These are phyloP conservation scores for Eremobia ochroleuca DNA, from an alignment of 2,888 invertebrate species.

Conservation along the genomic window DNA sequence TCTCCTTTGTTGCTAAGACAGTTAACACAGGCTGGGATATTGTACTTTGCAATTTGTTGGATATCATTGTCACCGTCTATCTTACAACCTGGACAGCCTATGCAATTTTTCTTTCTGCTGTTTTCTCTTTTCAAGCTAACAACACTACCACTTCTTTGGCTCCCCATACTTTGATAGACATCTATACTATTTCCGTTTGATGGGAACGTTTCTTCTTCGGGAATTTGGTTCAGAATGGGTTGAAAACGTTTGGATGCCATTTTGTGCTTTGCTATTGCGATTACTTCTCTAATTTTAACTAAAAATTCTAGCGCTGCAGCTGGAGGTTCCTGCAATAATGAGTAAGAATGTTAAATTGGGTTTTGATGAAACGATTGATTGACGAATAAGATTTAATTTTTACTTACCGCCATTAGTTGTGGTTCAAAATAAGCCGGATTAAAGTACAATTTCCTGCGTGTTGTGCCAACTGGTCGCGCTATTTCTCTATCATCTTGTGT, in stretches of 20 bases:
- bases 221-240: slow-evolving; percentile 95
- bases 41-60: slow-evolving; percentile 85
- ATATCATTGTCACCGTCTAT: slow-evolving; percentile 77
- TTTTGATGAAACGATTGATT: background rate
- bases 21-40: slow-evolving; percentile 88
- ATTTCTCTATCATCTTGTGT: slow-evolving; percentile 94
- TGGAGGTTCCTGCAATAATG: slow-evolving; percentile 94
- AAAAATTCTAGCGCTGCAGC: slow-evolving; percentile 97
- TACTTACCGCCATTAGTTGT: slow-evolving; percentile 94
- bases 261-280: slow-evolving; percentile 96
- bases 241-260: slow-evolving; percentile 95
- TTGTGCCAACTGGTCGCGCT: slow-evolving; percentile 93
- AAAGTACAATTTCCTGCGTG: slow-evolving; percentile 95
- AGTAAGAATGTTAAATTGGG: slow-evolving; percentile 8
- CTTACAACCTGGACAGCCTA: slow-evolving; percentile 93
- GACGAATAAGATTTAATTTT: background rate
- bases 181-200: slow-evolving; percentile 89
- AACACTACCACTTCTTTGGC: slow-evolving; percentile 90
- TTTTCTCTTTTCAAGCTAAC: slow-evolving; percentile 92
- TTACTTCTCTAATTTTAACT: slow-evolving; percentile 97
- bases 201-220: slow-evolving; percentile 93
- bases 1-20: slow-evolving; percentile 92
- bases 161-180: slow-evolving; percentile 86
- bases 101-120: slow-evolving; percentile 91
- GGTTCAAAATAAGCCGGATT: slow-evolving; percentile 98